Evolutionary conservation across 2,113 vertebrate species (phyloP).

Genomic region (Megatriorchis doriae): DNA sequence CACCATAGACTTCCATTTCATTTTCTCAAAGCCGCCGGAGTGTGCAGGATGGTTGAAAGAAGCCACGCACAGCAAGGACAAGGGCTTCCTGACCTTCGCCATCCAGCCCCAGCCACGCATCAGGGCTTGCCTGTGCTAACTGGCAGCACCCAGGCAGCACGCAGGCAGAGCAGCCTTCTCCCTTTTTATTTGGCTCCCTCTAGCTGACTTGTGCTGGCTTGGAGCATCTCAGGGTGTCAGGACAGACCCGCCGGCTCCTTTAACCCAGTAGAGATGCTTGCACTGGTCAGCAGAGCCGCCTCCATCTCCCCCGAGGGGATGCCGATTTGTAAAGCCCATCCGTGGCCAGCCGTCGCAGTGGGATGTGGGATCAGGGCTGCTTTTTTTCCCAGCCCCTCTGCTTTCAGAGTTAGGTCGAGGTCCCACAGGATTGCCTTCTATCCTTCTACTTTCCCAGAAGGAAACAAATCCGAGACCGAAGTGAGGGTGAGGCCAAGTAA

Average conservation of each 20-base stretch:
- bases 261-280: neutral
- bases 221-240: neutral
- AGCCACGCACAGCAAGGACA: accelerated
- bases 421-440: neutral
- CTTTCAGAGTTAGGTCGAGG: neutral
- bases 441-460: neutral
- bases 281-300: neutral
- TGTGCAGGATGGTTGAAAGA: neutral
- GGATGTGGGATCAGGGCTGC: neutral
- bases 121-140: neutral
- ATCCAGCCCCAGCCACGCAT: neutral
- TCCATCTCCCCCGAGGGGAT: neutral
- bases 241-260: neutral
- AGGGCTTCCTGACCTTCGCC: neutral
- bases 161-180: neutral
- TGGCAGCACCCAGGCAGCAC: neutral
- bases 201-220: neutral
- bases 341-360: too few relatives aligned
- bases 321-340: neutral
- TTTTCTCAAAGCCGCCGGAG: neutral
- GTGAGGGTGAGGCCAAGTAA: neutral
- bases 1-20: accelerated
- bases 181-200: neutral
- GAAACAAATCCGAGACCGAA: neutral
- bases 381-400: neutral